phyloP scores from a whole-genome alignment of 1,140 invertebrate species.

The Schmidtea mediterranea region DNA sequence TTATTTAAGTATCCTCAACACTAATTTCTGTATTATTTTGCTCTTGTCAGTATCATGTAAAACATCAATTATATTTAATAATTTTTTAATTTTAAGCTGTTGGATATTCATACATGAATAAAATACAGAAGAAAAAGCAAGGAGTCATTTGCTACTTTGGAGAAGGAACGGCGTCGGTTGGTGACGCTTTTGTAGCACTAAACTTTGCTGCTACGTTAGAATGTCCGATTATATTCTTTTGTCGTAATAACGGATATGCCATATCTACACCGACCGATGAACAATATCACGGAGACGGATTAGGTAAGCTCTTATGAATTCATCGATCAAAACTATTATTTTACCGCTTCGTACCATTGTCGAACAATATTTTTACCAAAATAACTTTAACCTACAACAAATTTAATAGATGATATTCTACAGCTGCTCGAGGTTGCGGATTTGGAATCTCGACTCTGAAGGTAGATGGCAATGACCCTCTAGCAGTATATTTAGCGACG shows the following conservation, averaged over 20 bases:
- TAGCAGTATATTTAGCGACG: slow-evolving; percentile 75
- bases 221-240: slow-evolving; percentile 78
- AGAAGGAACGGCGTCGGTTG: slow-evolving; percentile 87
- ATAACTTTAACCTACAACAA: no score
- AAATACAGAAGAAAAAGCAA: no score
- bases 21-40: no score
- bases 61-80: no score
- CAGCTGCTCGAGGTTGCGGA: slow-evolving; percentile 50
- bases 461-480: slow-evolving; percentile 83
- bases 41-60: no score
- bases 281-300: slow-evolving; percentile 57
- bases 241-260: slow-evolving; percentile 76
- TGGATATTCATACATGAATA: slow-evolving; percentile 21
- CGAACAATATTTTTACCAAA: no score
- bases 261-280: slow-evolving; percentile 77
- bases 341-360: no score
- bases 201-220: slow-evolving; percentile 90
- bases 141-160: slow-evolving; percentile 87
- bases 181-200: slow-evolving; percentile 84
- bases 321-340: no score
- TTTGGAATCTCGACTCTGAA: slow-evolving; percentile 69
- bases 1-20: no score
- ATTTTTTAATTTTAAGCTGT: no score
- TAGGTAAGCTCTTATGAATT: no score
- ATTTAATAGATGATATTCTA: no score